A percentile compares a stretch with the other conserved stretches of the same genome.
Evolutionary conservation across 2,797 vertebrate genomes (phyloP).

Genomic region (Sebastes oblongus): DNA sequence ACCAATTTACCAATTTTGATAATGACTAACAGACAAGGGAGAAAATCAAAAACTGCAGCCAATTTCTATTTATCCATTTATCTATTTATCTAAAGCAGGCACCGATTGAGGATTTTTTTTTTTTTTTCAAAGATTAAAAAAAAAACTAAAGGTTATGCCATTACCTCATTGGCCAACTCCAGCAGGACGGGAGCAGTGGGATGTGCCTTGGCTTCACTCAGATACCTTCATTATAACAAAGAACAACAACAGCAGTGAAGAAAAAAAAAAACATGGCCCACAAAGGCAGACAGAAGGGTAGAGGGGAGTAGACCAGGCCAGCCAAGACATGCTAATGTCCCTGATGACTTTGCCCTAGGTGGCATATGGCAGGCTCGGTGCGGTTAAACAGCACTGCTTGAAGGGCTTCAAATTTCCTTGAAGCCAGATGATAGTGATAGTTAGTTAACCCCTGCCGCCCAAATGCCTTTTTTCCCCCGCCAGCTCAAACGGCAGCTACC

Average conservation of each 20-base stretch:
- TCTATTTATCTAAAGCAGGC: constrained; percentile 62
- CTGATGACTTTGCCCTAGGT: constrained; percentile 80
- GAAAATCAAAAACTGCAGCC: constrained; percentile 81
- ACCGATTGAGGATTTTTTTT: constrained; percentile 11
- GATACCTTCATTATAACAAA: constrained; percentile 89
- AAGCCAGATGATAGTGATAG: constrained; percentile 79
- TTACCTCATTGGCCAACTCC: constrained; percentile 97
- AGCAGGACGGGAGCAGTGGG: constrained; percentile 89
- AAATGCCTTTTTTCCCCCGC: constrained; percentile 73
- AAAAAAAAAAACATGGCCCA: constrained; percentile 71
- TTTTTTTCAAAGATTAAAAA: not conserved
- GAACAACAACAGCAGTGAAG: constrained; percentile 69
- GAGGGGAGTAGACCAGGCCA: constrained; percentile 82
- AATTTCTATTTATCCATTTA: constrained; percentile 73
- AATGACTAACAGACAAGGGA: constrained; percentile 88
- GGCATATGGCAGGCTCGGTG: constrained; percentile 81
- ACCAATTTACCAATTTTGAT: constrained; percentile 91
- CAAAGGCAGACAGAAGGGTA: constrained; percentile 77
- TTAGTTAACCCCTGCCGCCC: constrained; percentile 78
- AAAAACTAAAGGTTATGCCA: constrained; percentile 38
- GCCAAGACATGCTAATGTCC: constrained; percentile 84
- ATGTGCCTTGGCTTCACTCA: constrained; percentile 85
- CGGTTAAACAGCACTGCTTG: constrained; percentile 74
- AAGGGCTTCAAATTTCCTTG: constrained; percentile 80
- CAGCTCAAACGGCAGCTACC: constrained; percentile 62